Evolutionary conservation across 2,888 invertebrate species (phyloP), one percentile per base, ranked within the genome.

Genomic region (Chelonus formosanus): DNA sequence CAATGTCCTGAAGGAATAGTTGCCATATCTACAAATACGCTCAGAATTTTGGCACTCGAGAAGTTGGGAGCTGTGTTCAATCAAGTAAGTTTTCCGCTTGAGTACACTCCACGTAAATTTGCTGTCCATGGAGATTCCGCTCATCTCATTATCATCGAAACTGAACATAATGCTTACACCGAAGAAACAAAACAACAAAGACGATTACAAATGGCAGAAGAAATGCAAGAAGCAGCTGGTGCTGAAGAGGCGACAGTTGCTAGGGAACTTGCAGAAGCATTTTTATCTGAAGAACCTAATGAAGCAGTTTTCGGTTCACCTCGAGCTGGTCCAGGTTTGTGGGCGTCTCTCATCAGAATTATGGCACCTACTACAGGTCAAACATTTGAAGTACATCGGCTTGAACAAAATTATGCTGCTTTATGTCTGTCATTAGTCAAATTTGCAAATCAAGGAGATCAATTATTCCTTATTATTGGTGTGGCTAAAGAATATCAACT

Each of bases 1-100:
- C 99, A 99, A 85, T 99, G 99, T 87, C 96, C 97, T 0, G 99
- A 99, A 85, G 99, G 99, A 73, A 97, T 99, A 74, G 99, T 99
- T 0, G 99, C 99, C 0, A 99, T 99, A 82, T 97, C 98, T 0
- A 95, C 97, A 1, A 99, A 99, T 80, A 98, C 98, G 0, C 86
- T 99, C 60, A 88, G 98, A 79, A 99, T 99, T 88, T 89, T 99
- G 84, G 98, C 98, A 0, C 86, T 99, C 63, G 99, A 99, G 84
- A 99, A 99, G 84, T 86, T 99, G 2, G 99, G 99, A 0, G 98
- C 97, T 0, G 97, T 99, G 3, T 99, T 99, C 84, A 99, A 99
- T 86, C 98, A 98, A 84, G 92, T 95, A 35, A 93, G 94, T 3
- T 92, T 95, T 77, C 95, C 95, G 0, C 86, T 99, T 60, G 96